Base-by-base conservation (phyloP, 2,797 vertebrate species). In the Thripadectes ignobilis region DNA sequence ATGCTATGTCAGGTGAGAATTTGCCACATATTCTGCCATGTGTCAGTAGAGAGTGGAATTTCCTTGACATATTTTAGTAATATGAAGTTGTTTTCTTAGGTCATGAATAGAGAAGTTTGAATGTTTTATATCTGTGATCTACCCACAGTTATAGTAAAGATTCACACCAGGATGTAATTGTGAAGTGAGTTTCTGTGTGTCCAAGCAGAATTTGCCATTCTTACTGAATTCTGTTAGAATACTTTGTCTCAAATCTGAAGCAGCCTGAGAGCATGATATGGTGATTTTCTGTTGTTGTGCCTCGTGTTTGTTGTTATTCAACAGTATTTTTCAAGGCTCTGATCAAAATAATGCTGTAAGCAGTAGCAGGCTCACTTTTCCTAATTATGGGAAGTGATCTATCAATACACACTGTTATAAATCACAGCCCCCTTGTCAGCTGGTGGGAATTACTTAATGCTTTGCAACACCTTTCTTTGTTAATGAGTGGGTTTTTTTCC, bases 391-490 rank as follows among this genome's bases (percentile, higher is more conserved):
- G 80, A 96, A 88, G 92, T 93, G 91, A 94, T 95, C 39, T 93
- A 89, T 94, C 95, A 96, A 79, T 97, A 79, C 63, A 71, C 23
- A 46, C 43, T 58, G n/a, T 67, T 88, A 94, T 96, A 93, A 96
- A 95, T 92, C 95, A 92, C 82, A 92, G 76, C 76, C 59, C 66
- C 58, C 92, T 88, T 92, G 85, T 91, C 95, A 95, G 82, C 92
- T 93, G 69, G 76, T 91, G 82, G 85, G 79, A 92, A 96, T 90
- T 94, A 86, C 32, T 96, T 91, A 93, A 92, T 94, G 91, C 87
- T 96, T 94, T 96, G 88, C 89, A 94, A 78, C 89, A 94, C 93
- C 82, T 96, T 95, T 91, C 88, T 96, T 96, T 95, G 83, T 85
- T 96, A 94, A 96, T 90, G 95, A 93, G 32, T 76, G 86, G 24